Evolutionary conservation across 1,140 invertebrate species (phyloP), one percentile per base, ranked within the genome.

Genomic region (Drosophila kepulauana): DNA sequence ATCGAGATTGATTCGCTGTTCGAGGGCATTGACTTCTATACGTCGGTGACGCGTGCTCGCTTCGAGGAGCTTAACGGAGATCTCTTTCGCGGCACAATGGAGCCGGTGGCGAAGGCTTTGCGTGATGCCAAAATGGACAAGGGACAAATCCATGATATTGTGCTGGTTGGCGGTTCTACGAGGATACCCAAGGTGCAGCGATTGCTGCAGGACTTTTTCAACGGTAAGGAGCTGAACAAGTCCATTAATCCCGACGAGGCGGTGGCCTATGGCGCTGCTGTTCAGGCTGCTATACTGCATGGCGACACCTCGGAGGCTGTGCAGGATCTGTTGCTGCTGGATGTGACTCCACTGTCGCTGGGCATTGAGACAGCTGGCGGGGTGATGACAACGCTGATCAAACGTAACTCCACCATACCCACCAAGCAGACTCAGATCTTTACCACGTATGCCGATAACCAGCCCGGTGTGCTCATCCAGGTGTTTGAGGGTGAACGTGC

Each of bases 171-270:
- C 58, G 99, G 99, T 16, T 99, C 98, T 3, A 99, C 99, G 5
- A 95, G 99, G 93, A 99, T 99, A 87, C 99, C 99, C 20, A 99
- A 99, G 92, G 97, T 99, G 67, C 98, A 99, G 93, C 98, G 98
- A 85, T 93, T 99, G 6, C 93, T 99, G 38, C 97, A 98, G 91
- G 97, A 99, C 91, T 99, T 98, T 94, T 99, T 99, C 94, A 98
- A 98, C 77, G 99, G 98, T 51, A 99, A 99, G 93, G 98, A 99
- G 93, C 94, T 99, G 41, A 99, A 99, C 95, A 99, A 99, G 86
- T 97, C 96, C 11, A 98, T 98, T 92, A 98, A 98, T 92, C 98
- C 98, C 11, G 98, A 99, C 93, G 98, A 99, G 93, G 97, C 97
- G 79, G 97, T 98, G 1, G 97, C 97, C 3, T 98, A 98, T 84